phyloP scores from a whole-genome alignment of 2,113 vertebrate species.

The Sorex araneus region DNA sequence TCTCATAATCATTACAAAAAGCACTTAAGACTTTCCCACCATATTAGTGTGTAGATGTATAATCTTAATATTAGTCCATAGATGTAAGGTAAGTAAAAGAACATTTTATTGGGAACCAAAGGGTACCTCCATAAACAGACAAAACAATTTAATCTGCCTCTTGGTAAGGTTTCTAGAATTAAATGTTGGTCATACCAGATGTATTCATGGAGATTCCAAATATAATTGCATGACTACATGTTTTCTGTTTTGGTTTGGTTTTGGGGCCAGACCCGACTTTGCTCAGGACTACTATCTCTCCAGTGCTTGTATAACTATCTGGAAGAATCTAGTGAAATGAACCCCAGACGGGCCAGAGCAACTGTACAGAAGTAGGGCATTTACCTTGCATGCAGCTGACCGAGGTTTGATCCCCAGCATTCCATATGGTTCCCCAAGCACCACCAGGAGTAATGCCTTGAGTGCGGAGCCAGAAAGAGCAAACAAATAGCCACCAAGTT shows the following conservation, averaged over 20 bases:
- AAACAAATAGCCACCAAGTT: conserved; percentile 46
- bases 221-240: not conserved
- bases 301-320: not conserved
- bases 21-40: not conserved
- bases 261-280: too few species aligned
- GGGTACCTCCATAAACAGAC: not conserved
- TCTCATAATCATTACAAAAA: not conserved
- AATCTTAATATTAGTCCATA: conserved; percentile 19
- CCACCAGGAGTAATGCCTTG: too few species aligned
- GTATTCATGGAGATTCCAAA: conserved; percentile 24
- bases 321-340: not conserved
- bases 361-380: too few species aligned
- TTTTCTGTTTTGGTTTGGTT: too few species aligned
- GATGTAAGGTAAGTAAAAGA: conserved; percentile 2
- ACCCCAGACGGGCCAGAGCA: too few species aligned
- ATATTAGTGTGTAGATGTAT: not conserved
- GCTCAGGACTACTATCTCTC: too few species aligned
- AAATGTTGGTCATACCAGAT: not conserved
- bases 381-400: too few species aligned
- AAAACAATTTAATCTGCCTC: not conserved
- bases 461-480: not conserved
- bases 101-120: not conserved
- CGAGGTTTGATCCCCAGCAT: too few species aligned
- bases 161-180: conserved; percentile 20
- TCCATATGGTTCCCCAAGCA: too few species aligned